Evolutionary conservation across 92 coral and sea anemone species (phyloP), one percentile per base, ranked within the genome.

Genomic region (Umimayanthus kanabou): DNA sequence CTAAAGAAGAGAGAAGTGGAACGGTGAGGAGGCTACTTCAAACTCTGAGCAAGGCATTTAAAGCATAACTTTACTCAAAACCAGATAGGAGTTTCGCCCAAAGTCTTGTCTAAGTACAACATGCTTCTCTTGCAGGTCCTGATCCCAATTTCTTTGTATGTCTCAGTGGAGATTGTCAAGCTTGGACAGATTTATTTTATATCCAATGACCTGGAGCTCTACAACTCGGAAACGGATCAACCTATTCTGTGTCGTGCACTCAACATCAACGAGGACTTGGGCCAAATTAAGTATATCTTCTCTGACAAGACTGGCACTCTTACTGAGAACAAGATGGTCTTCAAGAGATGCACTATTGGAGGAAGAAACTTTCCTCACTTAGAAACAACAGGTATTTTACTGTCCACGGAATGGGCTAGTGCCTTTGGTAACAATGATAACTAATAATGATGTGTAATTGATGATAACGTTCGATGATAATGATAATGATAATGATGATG

Each of bases 261-360:
- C 26, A 97, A 97, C 42, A 97, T 97, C 70, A 97, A 97, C 65
- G 99, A 97, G 79, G 99, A 97, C 82, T 79, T 97, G 29, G 99
- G 99, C 22, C 99, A 97, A 70, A 97, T 97, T 67, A 94, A 91
- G 84, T 97, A 93, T 85, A 92, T 97, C 18, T 97, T 97, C 94
- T 97, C 99, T 85, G 99, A 97, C 89, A 97, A 97, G 91, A 97
- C 99, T 29, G 99, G 99, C 16, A 97, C 99, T 4, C 88, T 97
- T 43, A 97, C 99, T 9, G 99, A 97, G 86, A 97, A 97, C 85
- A 97, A 97, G 82, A 97, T 97, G 99, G 95, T 94, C 57, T 97
- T 97, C 81, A 94, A 92, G 88, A 93, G 92, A 80, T 97, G 99
- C 69, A 92, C 98, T 7, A 93, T 97, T 73, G 97, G 95, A 45